Percentiles rank a stretch among this genome's conserved stretches.
Conservation (phyloP, 2,797 vertebrate species). For the Schizopygopsis malacanthus region DNA sequence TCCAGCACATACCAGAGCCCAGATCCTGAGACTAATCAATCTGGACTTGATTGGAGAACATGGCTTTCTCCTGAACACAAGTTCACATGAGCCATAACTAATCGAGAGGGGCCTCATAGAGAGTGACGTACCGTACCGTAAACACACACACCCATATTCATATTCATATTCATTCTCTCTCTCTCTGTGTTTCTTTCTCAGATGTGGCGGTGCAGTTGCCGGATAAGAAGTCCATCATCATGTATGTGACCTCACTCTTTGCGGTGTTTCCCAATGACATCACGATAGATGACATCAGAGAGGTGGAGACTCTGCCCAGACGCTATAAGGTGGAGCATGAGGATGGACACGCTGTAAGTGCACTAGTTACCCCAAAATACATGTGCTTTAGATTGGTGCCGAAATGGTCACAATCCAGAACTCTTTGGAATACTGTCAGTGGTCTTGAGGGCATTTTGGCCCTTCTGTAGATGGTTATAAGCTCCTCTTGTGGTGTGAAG, state of each 20-base stretch:
- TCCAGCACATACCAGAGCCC: conserved; percentile 24
- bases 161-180: conserved; percentile 3
- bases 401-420: background rate
- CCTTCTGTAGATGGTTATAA: background rate
- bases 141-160: conserved; percentile 1
- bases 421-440: background rate
- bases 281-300: conserved; percentile 93
- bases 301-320: conserved; percentile 94
- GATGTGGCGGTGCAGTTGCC: conserved; percentile 95
- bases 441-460: background rate
- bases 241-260: conserved; percentile 97
- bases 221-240: conserved; percentile 98
- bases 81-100: conserved; percentile 45
- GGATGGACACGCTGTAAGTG: conserved; percentile 69
- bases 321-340: conserved; percentile 87
- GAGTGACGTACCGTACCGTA: no score
- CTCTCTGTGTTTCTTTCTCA: conserved; percentile 60
- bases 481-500: no score
- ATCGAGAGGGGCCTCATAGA: conserved; percentile 33
- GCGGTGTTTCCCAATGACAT: conserved; percentile 96
- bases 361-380: conserved; percentile 71
- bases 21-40: conserved; percentile 38
- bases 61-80: conserved; percentile 40
- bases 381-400: no score
- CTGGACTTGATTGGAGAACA: conserved; percentile 43